Evolutionary conservation across 2,797 vertebrate genomes (phyloP).

Genomic region (Lycodopsis pacificus): DNA sequence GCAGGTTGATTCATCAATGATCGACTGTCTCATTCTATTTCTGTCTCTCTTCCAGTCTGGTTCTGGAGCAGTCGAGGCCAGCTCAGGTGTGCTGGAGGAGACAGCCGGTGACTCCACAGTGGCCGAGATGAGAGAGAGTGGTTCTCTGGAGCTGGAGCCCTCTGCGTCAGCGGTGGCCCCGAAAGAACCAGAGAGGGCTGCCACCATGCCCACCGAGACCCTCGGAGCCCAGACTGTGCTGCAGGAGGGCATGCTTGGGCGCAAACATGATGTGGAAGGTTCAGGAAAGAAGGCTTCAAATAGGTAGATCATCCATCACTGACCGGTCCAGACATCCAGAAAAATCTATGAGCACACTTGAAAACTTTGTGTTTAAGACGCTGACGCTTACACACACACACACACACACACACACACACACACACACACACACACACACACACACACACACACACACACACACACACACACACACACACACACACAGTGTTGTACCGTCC

Average conservation of each 20-base stretch:
- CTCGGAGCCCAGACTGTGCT: constrained; percentile 77
- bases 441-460: not conserved
- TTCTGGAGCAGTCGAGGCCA: constrained; percentile 70
- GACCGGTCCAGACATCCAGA: too few relatives aligned
- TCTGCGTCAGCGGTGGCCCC: constrained; percentile 58
- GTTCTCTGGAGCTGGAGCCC: constrained; percentile 76
- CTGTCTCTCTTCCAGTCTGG: constrained; percentile 62
- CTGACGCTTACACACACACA: not conserved
- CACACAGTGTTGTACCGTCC: too few relatives aligned
- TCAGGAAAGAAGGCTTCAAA: constrained; percentile 93
- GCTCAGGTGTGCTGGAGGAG: constrained; percentile 66
- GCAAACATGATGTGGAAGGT: constrained; percentile 93
- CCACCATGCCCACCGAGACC: constrained; percentile 85
- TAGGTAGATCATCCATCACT: constrained; percentile 80
- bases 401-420: not conserved
- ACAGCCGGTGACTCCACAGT: constrained; percentile 69
- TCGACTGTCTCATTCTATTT: not conserved
- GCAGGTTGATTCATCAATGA: not conserved
- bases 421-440: too few relatives aligned
- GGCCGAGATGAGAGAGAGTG: constrained; percentile 78
- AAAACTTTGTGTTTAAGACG: not conserved
- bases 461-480: too few relatives aligned
- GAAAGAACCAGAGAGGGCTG: constrained; percentile 82
- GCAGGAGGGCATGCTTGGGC: constrained; percentile 89
- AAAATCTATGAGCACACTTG: constrained; percentile 2